Conservation (phyloP, 2,888 invertebrate species). For the Blastobasis adustella region DNA sequence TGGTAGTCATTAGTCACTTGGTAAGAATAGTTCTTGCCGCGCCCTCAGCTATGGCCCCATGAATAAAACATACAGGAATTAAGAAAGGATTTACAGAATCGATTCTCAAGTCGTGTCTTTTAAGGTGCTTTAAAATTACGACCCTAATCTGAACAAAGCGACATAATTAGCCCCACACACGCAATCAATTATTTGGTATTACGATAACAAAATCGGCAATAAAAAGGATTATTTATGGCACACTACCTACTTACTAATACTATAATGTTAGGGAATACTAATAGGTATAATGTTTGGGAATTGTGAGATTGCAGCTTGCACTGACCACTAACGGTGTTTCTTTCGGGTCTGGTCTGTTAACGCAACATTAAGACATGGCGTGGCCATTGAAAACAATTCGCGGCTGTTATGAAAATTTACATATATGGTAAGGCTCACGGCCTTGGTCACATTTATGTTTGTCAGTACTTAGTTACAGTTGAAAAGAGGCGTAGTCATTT, state of each 20-base stretch:
- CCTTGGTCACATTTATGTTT: background rate
- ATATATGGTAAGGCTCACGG: background rate
- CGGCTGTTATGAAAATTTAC: conserved; percentile 1
- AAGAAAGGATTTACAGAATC: conserved; percentile 21
- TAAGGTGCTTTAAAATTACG: conserved; percentile 12
- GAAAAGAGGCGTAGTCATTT: conserved; percentile 14
- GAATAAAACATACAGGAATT: conserved; percentile 32
- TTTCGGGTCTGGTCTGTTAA: too few relatives aligned
- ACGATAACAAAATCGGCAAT: conserved; percentile 3
- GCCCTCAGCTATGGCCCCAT: conserved; percentile 10
- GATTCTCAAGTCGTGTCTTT: conserved; percentile 10
- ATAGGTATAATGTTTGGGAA: background rate
- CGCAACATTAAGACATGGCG: too few relatives aligned
- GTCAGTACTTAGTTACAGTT: too few relatives aligned
- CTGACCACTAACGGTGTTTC: too few relatives aligned
- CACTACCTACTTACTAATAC: background rate
- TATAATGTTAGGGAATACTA: too few relatives aligned
- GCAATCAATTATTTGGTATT: background rate
- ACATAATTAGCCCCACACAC: conserved; percentile 15
- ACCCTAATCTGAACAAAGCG: conserved; percentile 4
- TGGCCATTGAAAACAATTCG: background rate
- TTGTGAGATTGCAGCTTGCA: too few relatives aligned
- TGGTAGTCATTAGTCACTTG: too few relatives aligned
- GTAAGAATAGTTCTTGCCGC: too few relatives aligned
- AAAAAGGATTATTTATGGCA: background rate